Evolutionary conservation across 23 tunicate species (phyloP).

Genomic region (Oikopleura albicans): DNA sequence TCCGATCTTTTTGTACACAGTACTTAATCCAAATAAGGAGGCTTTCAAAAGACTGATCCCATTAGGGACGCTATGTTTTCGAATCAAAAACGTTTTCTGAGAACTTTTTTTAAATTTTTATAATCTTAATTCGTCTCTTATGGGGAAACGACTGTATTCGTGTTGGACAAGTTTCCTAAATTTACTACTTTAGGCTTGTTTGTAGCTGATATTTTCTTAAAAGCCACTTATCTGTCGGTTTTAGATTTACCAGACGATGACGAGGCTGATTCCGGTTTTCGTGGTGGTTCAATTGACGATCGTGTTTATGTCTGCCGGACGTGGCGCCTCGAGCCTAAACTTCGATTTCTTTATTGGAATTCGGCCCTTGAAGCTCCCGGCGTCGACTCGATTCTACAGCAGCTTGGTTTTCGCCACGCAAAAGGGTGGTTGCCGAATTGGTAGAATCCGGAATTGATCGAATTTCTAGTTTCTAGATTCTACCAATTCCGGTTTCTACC

Average conservation of each 20-base stretch:
- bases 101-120: too few relatives aligned
- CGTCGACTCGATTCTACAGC: conserved; percentile 65
- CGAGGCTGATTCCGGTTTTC: conserved; percentile 12
- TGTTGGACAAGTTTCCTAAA: too few relatives aligned
- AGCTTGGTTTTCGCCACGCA: conserved; percentile 73
- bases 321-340: conserved; percentile 72
- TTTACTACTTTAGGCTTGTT: too few relatives aligned
- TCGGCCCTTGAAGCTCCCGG: conserved; percentile 53
- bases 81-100: too few relatives aligned
- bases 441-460: too few relatives aligned
- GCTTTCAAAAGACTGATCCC: too few relatives aligned
- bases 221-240: not conserved
- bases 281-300: conserved; percentile 40
- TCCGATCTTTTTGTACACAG: too few relatives aligned
- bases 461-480: not conserved
- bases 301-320: conserved; percentile 66
- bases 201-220: not conserved
- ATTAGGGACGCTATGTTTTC: too few relatives aligned
- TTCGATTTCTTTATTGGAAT: not conserved
- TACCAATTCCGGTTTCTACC: too few relatives aligned
- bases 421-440: conserved; percentile 11
- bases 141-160: too few relatives aligned
- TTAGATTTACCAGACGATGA: not conserved
- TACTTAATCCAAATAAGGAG: too few relatives aligned
- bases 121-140: too few relatives aligned